Conservation (phyloP, 2,888 invertebrate species). For the Eupelmus urozonus region DNA sequence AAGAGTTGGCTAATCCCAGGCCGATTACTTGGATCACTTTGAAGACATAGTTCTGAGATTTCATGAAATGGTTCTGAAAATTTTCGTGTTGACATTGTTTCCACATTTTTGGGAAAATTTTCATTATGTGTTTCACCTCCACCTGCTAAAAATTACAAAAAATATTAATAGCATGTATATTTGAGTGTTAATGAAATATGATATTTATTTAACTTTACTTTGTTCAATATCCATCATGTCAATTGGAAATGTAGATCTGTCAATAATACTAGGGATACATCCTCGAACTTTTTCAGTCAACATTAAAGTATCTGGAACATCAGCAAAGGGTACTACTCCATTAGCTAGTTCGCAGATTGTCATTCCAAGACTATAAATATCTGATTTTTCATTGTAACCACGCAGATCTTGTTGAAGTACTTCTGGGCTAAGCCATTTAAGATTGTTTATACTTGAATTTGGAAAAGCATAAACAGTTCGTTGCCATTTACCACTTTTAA, state of each 20-base stretch:
- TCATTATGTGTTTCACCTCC: conserved; percentile 60
- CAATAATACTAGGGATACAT: conserved; percentile 86
- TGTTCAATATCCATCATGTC: conserved; percentile 77
- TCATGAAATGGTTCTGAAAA: conserved; percentile 89
- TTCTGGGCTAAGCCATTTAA: conserved; percentile 96
- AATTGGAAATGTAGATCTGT: conserved; percentile 84
- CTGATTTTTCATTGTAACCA: conserved; percentile 93
- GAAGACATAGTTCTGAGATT: conserved; percentile 85
- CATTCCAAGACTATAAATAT: conserved; percentile 94
- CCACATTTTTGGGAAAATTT: conserved; percentile 57
- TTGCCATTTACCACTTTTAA: conserved; percentile 85
- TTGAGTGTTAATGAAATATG: neutral
- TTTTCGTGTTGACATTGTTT: conserved; percentile 76
- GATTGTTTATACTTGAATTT: conserved; percentile 82
- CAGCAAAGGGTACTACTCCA: conserved; percentile 91
- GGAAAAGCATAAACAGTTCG: conserved; percentile 87
- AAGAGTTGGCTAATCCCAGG: conserved; percentile 85
- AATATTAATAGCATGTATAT: conserved; percentile 1
- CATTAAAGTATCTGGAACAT: conserved; percentile 93
- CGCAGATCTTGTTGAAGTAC: conserved; percentile 91
- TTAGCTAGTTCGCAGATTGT: conserved; percentile 92
- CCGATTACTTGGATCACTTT: conserved; percentile 83
- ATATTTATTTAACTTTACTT: conserved; percentile 42
- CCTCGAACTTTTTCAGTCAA: conserved; percentile 93
- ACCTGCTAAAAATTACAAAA: conserved; percentile 54